phyloP scores from a whole-genome alignment of 1,140 invertebrate species.

The Scaptomyza graminum region DNA sequence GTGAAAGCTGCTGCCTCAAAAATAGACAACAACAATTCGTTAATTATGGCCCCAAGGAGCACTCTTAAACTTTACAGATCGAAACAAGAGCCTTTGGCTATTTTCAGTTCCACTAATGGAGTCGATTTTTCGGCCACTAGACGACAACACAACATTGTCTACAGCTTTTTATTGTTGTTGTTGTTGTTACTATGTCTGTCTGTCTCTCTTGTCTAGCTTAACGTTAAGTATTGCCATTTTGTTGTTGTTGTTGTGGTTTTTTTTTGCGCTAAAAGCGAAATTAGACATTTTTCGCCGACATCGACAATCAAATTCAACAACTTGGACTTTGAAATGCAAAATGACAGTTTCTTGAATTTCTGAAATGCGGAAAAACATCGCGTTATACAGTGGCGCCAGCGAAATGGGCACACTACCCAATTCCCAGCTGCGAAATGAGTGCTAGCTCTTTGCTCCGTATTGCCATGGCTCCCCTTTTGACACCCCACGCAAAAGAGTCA shows the following conservation, averaged over 20 bases:
- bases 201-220: slow-evolving; percentile 3
- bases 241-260: slow-evolving; percentile 6
- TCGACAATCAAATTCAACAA: slow-evolving; percentile 33
- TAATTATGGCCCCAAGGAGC: slow-evolving; percentile 71
- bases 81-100: slow-evolving; percentile 13
- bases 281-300: slow-evolving; percentile 75
- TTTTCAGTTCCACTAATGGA: slow-evolving; percentile 19
- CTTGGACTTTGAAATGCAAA: slow-evolving; percentile 59
- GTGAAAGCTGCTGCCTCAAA: slow-evolving; percentile 42
- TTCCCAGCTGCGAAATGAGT: slow-evolving; percentile 14
- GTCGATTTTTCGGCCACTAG: slow-evolving; percentile 23
- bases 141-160: slow-evolving; percentile 25
- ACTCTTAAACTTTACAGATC: slow-evolving; percentile 25
- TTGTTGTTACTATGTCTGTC: too few species aligned
- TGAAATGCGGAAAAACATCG: slow-evolving; percentile 71
- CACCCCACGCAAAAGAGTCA: neutral
- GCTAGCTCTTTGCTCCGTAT: neutral
- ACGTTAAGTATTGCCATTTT: slow-evolving; percentile 10
- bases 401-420: slow-evolving; percentile 69
- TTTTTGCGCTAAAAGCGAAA: slow-evolving; percentile 59
- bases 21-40: slow-evolving; percentile 32
- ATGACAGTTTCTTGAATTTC: slow-evolving; percentile 49
- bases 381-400: slow-evolving; percentile 65
- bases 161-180: slow-evolving; percentile 37
- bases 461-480: neutral